phyloP scores from a whole-genome alignment of 2,797 vertebrate species.

The Cyclura pinguis region DNA sequence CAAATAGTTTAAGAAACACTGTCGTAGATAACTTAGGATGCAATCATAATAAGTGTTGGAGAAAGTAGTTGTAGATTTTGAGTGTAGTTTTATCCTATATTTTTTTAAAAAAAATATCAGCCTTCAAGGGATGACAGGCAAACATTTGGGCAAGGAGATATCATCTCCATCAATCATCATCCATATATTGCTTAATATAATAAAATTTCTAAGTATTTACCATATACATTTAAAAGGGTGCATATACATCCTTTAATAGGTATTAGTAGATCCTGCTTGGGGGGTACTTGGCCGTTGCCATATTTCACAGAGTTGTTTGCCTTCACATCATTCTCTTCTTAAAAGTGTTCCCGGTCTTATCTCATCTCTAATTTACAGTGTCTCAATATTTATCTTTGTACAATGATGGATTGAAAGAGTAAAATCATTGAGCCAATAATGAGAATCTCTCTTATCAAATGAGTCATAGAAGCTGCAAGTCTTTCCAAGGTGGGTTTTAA shows the following conservation, averaged over 20 bases:
- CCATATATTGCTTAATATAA: not conserved
- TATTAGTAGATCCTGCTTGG: slow-evolving; percentile 16
- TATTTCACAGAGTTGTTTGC: slow-evolving; percentile 59
- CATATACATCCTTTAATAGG: not conserved
- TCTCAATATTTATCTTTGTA: slow-evolving; percentile 84
- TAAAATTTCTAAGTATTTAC: not conserved
- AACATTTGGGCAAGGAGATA: not conserved
- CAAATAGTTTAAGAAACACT: no score
- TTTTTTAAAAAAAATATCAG: not conserved
- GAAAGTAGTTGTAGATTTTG: not conserved
- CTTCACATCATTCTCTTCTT: slow-evolving; percentile 75
- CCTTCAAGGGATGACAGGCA: not conserved
- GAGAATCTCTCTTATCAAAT: slow-evolving; percentile 75
- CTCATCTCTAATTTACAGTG: slow-evolving; percentile 75
- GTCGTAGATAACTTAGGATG: no score
- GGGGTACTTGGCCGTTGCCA: slow-evolving; percentile 33
- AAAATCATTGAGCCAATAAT: slow-evolving; percentile 74
- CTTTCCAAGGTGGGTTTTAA: slow-evolving; percentile 71
- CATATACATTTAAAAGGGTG: not conserved
- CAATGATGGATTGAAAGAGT: slow-evolving; percentile 75
- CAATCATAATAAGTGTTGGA: not conserved
- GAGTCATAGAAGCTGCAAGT: slow-evolving; percentile 76
- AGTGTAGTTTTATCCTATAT: not conserved
- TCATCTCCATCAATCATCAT: no score
- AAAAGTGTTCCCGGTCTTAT: slow-evolving; percentile 69